Evolutionary conservation across 2,113 vertebrate genomes (phyloP), one percentile per base, ranked within the genome.

Genomic region (Prinia subflava): DNA sequence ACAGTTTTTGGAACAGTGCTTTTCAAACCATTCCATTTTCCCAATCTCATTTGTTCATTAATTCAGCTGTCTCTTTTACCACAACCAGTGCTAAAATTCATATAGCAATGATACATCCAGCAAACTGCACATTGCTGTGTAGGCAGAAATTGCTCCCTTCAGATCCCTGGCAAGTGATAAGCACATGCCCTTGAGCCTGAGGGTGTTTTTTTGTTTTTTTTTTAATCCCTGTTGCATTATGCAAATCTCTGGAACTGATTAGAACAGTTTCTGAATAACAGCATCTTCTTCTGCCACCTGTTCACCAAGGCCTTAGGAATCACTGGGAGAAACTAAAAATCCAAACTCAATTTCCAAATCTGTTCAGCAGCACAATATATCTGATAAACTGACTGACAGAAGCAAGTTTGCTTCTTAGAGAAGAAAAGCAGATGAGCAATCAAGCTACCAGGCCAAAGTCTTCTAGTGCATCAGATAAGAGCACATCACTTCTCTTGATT

Each of bases 61-160:
- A 87, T 84, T 91, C 70, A 75, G 23, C 67, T 52, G 23, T 73
- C 44, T 89, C n/a, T 89, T 82, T 88, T 41, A 46, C 65, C 42
- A 44, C 0, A 6, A 25, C 33, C 63, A 62, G 50, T 73, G 27
- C 65, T 83, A 76, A 94, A 87, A 91, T 92, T 88, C 50, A 62
- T 94, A 50, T 28, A 82, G 81, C 64, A 95, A 60, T 68, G 83
- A 90, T 87, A 77, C 81, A 85, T 85, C 49, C 73, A 87, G 89
- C 44, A 81, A 75, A 89, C 13, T 60, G 41, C 70, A 87, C 41
- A 17, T 46, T 87, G 60, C 84, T 94, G 69, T 76, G 60, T 57
- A 69, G 67, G 56, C 62, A 89, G 86, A 85, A 89, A 79, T 89
- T 63, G 44, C 41, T 95, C 31, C 62, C 70, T 84, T 89, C 35